Evolutionary conservation across 2,888 invertebrate species (phyloP), one percentile per base, ranked within the genome.

Genomic region (Sphecodes monilicornis): DNA sequence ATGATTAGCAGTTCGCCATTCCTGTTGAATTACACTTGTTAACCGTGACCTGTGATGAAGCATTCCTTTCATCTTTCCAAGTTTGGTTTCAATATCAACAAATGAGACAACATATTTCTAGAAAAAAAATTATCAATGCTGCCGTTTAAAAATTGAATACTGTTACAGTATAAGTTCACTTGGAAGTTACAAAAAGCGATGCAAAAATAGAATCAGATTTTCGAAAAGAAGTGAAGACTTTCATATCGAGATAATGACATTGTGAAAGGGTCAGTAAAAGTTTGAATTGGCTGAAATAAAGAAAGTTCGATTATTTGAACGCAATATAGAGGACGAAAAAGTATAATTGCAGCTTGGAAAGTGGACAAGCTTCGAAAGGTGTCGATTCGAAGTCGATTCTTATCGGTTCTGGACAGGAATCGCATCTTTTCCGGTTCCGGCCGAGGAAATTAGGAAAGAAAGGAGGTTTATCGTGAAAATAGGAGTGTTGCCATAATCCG

Each of bases 371-470:
- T 77, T n/a, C 43, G 54, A 54, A 69, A 71, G 73, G 70, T 70
- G 75, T 26, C 57, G 50, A 43, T 66, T 32, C 76, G 72, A 76
- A 73, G 78, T 75, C 36, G 69, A 75, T 70, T 69, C 85, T 41
- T 41, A 71, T 57, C 87, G 86, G 83, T 91, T 89, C 86, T n/a
- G 54, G 54, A n/a, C 54, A 11, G 87, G 87, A 91, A 90, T 91
- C 93, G 90, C 94, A 94, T 93, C 93, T 94, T 94, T 92, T 94
- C 90, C 90, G 84, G 73, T 86, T 89, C 75, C 88, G 87, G 90
- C 89, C 54, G 87, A 90, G 91, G 92, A 93, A 94, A 94, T 94
- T 94, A 94, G 92, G 91, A 92, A 94, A 93, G 92, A 92, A 85
- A 92, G 91, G 91, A 92, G 91, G 91, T 92, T 93, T 91, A 93